Conservation (phyloP, 2,797 vertebrate species). For the Sebastiscus albofasciatus region DNA sequence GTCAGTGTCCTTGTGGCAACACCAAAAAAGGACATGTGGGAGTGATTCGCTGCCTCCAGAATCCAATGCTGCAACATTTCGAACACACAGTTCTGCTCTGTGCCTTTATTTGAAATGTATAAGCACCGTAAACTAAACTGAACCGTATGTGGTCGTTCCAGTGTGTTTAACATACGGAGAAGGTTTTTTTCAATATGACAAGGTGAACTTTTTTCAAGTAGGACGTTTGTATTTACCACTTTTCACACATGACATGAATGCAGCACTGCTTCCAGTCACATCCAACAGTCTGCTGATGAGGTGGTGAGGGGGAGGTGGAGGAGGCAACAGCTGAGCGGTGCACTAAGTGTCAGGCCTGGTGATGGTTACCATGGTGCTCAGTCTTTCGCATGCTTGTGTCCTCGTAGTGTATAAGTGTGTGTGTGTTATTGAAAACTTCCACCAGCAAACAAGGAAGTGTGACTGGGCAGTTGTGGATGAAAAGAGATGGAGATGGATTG, state of each 20-base stretch:
- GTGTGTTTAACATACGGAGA: background rate
- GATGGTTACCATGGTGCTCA: slow-evolving; percentile 76
- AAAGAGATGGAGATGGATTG: background rate
- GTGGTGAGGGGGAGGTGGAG: slow-evolving; percentile 58
- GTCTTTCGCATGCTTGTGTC: slow-evolving; percentile 67
- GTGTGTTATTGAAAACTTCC: background rate
- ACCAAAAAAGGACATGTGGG: background rate
- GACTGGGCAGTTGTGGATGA: background rate
- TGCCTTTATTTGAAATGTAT: background rate
- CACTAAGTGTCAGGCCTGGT: slow-evolving; percentile 64
- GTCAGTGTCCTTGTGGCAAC: background rate
- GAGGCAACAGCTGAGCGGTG: slow-evolving; percentile 70
- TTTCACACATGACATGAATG: background rate
- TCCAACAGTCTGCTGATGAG: slow-evolving; percentile 49
- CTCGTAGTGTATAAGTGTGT: slow-evolving; percentile 13
- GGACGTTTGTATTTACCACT: background rate
- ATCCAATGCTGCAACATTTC: background rate
- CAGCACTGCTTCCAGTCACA: slow-evolving; percentile 17
- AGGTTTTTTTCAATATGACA: background rate
- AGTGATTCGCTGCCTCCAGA: background rate
- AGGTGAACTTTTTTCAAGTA: background rate
- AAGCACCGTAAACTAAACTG: background rate
- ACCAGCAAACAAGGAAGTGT: background rate
- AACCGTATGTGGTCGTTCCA: background rate
- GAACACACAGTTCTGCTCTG: no score